Evolutionary conservation across 2,113 vertebrate species (phyloP), one percentile per base, ranked within the genome.

Genomic region (Hippocampus zosterae): DNA sequence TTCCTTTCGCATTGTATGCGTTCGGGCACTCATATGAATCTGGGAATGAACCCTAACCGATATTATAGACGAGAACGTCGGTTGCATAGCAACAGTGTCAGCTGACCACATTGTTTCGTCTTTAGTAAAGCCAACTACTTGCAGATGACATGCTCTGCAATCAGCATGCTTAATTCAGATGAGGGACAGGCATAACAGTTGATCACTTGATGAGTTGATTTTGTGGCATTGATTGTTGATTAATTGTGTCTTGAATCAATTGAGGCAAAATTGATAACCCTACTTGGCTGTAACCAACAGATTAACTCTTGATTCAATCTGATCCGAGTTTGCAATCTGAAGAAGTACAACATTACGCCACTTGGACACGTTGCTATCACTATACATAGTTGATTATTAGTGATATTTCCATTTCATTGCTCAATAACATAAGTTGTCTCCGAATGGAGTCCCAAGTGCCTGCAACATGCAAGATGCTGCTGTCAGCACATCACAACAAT

Each of bases 81-180:
- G 91, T 92, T 92, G 90, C 92, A 90, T 92, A 91, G 91, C 91
- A 92, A 93, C 91, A 87, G 90, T 85, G 75, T 74, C 74, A 72
- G 82, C 89, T 91, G 90, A 91, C 89, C 88, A 88, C 77, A 85
- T 87, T 81, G 72, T 83, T 84, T 81, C 80, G 71, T 87, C 84
- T 77, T 84, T 77, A 80, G 59, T 76, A 67, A 81, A 78, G 75
- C 78, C 78, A 70, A 80, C 77, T 71, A 79, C 75, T 84, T 84
- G 70, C 75, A 75, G 74, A 25, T 78, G 69, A 69, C 65, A 74
- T 70, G 63, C 68, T 70, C 40, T 76, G 27, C 63, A 77, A 76
- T 84, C 68, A 85, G 29, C 46, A 41, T 64, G 62, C 62, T 60
- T 29, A 16, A 18, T 29, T 33, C 2, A 33, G 57, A 60, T 16